Conservation (phyloP, 2,888 invertebrate species). For the Drosophila pegasa region DNA sequence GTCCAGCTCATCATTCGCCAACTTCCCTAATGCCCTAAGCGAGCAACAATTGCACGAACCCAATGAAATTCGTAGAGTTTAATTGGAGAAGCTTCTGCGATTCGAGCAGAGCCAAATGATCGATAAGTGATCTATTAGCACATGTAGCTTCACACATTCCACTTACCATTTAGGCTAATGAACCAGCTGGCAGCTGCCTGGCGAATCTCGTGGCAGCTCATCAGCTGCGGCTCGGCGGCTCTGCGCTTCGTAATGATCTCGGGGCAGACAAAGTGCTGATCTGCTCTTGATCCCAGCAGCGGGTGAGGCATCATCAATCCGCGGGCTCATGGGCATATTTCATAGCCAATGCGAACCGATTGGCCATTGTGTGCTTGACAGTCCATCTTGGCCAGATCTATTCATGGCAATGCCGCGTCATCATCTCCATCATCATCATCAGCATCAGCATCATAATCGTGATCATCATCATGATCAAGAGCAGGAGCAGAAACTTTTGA, state of each 20-base stretch:
- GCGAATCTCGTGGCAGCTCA: conserved; percentile 41
- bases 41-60: conserved; percentile 13
- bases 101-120: conserved; percentile 28
- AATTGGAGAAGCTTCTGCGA: conserved; percentile 18
- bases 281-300: conserved; percentile 33
- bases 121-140: conserved; percentile 73
- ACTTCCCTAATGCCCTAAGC: neutral
- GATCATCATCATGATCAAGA: conserved; percentile 28
- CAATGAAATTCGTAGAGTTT: conserved; percentile 21
- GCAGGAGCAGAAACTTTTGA: conserved; percentile 20
- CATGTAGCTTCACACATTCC: conserved; percentile 69
- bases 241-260: conserved; percentile 11
- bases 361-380: conserved; percentile 63
- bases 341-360: conserved; percentile 54
- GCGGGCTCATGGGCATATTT: conserved; percentile 47
- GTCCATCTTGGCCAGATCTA: conserved; percentile 41
- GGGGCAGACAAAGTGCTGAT: conserved; percentile 27
- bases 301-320: conserved; percentile 33
- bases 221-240: conserved; percentile 16
- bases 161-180: conserved; percentile 72
- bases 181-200: conserved; percentile 47
- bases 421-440: conserved; percentile 34
- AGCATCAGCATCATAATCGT: conserved; percentile 19
- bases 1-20: neutral
- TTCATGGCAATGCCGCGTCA: conserved; percentile 46